Conservation (phyloP, 1,140 invertebrate species). For the Protaetia brevitarsis region DNA sequence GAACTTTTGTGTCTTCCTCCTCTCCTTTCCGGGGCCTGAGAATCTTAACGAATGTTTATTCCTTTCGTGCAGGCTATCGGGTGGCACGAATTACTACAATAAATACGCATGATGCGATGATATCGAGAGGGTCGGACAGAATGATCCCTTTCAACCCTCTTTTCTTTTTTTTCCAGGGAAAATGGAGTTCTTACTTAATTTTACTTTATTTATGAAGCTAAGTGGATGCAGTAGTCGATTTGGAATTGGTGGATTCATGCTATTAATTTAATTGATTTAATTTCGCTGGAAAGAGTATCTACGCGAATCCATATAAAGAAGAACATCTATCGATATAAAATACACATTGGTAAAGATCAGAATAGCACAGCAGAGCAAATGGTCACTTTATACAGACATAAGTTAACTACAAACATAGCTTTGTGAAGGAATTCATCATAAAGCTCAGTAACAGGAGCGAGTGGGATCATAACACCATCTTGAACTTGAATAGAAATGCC, state of each 20-base stretch:
- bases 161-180: not conserved
- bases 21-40: not conserved
- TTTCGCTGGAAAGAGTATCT: no score
- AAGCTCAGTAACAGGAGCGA: no score
- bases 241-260: no score
- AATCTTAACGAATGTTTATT: conserved; percentile 18
- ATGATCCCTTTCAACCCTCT: not conserved
- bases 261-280: not conserved
- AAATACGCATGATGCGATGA: not conserved
- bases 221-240: not conserved
- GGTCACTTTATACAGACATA: no score
- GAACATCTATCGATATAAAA: no score
- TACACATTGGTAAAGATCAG: no score
- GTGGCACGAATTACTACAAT: not conserved
- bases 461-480: no score
- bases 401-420: no score
- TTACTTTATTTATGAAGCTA: not conserved
- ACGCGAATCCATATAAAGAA: no score
- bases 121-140: not conserved
- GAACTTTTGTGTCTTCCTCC: not conserved
- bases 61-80: not conserved
- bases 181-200: not conserved
- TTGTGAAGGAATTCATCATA: no score
- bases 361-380: no score
- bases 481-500: no score